Evolutionary conservation across 2,888 invertebrate genomes (phyloP), one percentile per base, ranked within the genome.

Genomic region (Caenorhabditis japonica): DNA sequence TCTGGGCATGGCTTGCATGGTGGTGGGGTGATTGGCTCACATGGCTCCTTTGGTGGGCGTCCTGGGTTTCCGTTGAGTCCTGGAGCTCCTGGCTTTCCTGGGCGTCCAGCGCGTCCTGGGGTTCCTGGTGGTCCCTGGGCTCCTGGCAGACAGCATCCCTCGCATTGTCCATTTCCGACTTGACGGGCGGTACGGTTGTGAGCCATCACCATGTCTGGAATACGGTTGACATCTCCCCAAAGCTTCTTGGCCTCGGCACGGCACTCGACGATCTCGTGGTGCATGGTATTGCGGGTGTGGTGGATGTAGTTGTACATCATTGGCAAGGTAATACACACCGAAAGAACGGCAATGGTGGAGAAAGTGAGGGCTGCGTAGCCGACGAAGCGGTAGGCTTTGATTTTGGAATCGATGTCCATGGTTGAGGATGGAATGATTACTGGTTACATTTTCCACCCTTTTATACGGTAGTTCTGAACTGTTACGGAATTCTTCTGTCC

Each of bases 1-100:
- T 72, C 75, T 47, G 86, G 86, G 79, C 86, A 86, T 27, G 86
- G 86, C 73, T 84, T 84, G 81, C 86, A 87, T 43, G 87, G 87
- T 53, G 86, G 85, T 44, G 85, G 85, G 25, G 87, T 87, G 71
- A 85, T 78, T 44, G 86, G 85, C 74, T 82, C 82, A 74, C 84
- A 84, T 47, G 83, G 82, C 77, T 77, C 78, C 75, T 76, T 76
- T 60, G 85, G 84, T 51, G 85, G 85, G 46, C 85, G 79, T 69
- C 85, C 85, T 52, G 85, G 85, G 71, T 84, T 84, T 66, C 86
- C 86, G 55, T 85, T 85, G 44, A 84, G 78, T 61, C 86, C 86
- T 27, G 85, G 84, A 30, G 86, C 83, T 70, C 85, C 85, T 46
- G 85, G 85, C 72, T 81, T 83, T 66, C 85, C 86, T 46, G 86